Conservation (phyloP, 2,888 invertebrate species). For the Xestoiulus laeticollis region DNA sequence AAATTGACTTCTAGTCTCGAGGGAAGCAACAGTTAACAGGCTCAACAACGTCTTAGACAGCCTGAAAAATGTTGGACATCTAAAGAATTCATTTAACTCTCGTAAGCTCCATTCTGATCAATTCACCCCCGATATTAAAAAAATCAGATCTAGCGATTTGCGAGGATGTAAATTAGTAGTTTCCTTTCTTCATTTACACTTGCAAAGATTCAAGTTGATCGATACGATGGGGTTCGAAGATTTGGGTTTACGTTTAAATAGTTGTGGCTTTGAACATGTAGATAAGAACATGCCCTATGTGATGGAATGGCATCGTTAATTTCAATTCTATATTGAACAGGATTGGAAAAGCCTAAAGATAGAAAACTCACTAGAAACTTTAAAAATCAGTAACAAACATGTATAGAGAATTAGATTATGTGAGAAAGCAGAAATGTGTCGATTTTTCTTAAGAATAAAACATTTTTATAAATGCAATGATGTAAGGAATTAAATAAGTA, state of each 20-base stretch:
- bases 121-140: neutral
- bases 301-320: neutral
- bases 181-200: neutral
- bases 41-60: constrained; percentile 6
- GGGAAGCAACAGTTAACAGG: constrained; percentile 35
- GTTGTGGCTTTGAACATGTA: neutral
- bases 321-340: neutral
- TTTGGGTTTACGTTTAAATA: neutral
- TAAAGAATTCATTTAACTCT: neutral
- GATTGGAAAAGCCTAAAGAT: neutral
- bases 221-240: neutral
- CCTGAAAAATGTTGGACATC: neutral
- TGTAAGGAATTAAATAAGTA: too few relatives aligned
- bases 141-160: neutral
- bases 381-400: too few relatives aligned
- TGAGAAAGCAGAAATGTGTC: too few relatives aligned
- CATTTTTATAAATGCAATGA: too few relatives aligned
- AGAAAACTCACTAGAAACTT: too few relatives aligned
- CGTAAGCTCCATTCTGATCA: neutral
- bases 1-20: neutral
- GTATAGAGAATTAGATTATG: neutral
- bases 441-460: too few relatives aligned
- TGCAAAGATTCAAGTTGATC: neutral
- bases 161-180: neutral
- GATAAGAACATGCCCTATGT: neutral